Evolutionary conservation across 1,140 invertebrate species (phyloP), one percentile per base, ranked within the genome.

Genomic region (Doryteuthis pealeii): DNA sequence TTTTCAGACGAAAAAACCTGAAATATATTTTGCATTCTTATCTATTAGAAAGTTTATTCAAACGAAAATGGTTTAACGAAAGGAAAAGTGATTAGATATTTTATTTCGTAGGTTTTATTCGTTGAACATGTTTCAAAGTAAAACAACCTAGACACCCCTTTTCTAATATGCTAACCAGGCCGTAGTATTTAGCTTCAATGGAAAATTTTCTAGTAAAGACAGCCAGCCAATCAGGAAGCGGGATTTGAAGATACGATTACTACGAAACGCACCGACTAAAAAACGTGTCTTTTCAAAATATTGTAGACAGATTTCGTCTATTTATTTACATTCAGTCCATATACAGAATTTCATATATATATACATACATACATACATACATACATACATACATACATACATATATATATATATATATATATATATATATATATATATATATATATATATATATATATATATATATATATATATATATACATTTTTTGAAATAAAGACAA

Each of bases 321-420:
- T 5, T n/a, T 5, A 58, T 5, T n/a, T 5, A 58, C 26, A 58
- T 58, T n/a, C 18, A 6, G 6, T 58, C 6, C 26, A 58, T 58
- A 58, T 58, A 58, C 6, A 58, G 18, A 10, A 14, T n/a, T 58
- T n/a, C 18, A 22, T 15, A 58, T 6, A 3, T 6, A 58, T 58
- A 58, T 58, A 58, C 1, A 58, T 58, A 58, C 18, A 58, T 58
- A 58, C 15, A 58, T 28, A 58, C 15, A 58, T 28, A 58, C 15
- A 28, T 28, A 58, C 15, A 58, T 28, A 58, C 15, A 58, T 28
- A 58, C 15, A 58, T 58, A 58, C 15, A 58, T 58, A 58, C 15
- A 58, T 58, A 58, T 58, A 58, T 58, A 58, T 58, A 58, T 58
- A 58, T 58, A 58, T 58, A 58, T 58, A 58, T 58, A 58, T 28